phyloP scores from a whole-genome alignment of 2,797 vertebrate species.

The Poecilia velifera region DNA sequence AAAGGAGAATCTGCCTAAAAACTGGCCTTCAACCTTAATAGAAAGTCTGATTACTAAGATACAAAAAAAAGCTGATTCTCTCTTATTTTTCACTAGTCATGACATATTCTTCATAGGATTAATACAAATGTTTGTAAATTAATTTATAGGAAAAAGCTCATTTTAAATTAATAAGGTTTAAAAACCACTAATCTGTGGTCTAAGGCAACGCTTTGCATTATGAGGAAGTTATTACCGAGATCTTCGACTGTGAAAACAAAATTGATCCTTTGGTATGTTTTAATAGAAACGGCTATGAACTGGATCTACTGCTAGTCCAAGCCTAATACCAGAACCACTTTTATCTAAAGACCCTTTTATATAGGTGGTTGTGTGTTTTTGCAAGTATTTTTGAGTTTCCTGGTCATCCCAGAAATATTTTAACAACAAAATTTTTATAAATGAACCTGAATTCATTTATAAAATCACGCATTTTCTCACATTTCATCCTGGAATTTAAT shows the following conservation, averaged over 20 bases:
- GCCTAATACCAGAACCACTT: not conserved
- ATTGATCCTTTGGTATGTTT: not conserved
- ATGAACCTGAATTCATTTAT: not conserved
- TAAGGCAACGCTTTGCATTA: not conserved
- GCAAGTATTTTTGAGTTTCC: not conserved
- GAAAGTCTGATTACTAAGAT: not conserved
- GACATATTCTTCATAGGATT: not conserved
- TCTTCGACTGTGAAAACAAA: not conserved
- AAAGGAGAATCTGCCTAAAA: not conserved
- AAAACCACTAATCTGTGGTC: not conserved
- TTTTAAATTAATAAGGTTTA: not conserved
- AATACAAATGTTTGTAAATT: not conserved
- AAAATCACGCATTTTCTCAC: not conserved
- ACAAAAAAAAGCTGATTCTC: not conserved
- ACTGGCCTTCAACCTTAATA: not conserved
- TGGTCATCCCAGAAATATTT: not conserved
- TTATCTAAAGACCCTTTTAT: not conserved
- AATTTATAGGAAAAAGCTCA: not conserved
- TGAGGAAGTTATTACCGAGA: not conserved
- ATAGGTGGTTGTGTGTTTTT: not conserved
- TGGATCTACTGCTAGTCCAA: not conserved
- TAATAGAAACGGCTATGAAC: not conserved
- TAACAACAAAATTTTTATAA: not conserved
- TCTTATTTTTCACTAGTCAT: not conserved
- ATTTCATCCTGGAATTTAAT: not conserved